phyloP scores from a whole-genome alignment of 1,140 invertebrate genomes.

The Ladona fulva region DNA sequence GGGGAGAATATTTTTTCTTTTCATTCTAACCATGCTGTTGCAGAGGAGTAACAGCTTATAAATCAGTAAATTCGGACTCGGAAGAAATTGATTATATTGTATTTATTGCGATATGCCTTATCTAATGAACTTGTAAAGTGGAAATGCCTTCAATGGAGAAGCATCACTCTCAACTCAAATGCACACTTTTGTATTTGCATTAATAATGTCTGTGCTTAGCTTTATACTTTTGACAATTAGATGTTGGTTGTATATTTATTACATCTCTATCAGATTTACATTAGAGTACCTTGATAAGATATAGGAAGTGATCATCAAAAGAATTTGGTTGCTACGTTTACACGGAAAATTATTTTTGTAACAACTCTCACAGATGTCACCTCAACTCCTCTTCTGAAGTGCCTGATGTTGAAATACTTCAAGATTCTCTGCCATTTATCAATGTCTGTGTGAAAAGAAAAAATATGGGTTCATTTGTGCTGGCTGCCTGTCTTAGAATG shows the following conservation, averaged over 20 bases:
- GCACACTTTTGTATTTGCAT: conserved; percentile 1
- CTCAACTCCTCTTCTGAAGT: neutral
- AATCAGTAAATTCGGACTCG: neutral
- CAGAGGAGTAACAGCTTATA: neutral
- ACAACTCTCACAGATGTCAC: neutral
- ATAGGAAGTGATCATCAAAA: neutral
- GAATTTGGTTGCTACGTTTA: neutral
- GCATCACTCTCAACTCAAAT: neutral
- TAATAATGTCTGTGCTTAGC: conserved; percentile 1
- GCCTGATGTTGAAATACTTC: neutral
- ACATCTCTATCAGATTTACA: neutral
- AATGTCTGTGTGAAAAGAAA: neutral
- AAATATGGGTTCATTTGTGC: neutral
- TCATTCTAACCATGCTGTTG: neutral
- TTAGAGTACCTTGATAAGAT: neutral
- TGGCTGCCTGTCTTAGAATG: neutral
- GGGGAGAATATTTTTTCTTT: neutral
- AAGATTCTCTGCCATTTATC: neutral
- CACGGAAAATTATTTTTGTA: neutral
- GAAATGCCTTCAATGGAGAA: too few species aligned
- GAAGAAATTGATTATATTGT: too few species aligned
- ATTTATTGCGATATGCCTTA: too few species aligned
- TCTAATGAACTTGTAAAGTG: too few species aligned
- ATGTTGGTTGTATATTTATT: neutral
- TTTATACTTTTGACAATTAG: neutral